Evolutionary conservation across 2,888 invertebrate genomes (phyloP), one percentile per base, ranked within the genome.

Genomic region (Pecten maximus): DNA sequence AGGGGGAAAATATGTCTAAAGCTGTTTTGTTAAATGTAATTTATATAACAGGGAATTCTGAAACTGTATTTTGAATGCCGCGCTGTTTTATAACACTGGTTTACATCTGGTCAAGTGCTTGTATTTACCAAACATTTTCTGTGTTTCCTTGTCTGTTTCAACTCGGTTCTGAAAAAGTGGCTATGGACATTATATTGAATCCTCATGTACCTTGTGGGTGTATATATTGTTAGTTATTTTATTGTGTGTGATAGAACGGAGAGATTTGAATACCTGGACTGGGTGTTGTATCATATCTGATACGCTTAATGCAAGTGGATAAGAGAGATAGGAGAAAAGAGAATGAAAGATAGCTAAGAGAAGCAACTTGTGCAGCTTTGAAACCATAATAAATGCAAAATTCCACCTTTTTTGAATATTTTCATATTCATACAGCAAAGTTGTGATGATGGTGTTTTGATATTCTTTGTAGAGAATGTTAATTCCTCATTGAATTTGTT

Each of bases 161-260:
- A 44, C 44, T 44, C 12, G 44, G 44, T 44, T 44, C 4, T 12
- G 12, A 4, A 44, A 44, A 44, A 44, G 44, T 44, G 44, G 44
- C 44, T 12, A 4, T 8, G 12, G 44, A 44, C 44, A 8, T 4
- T 8, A 44, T 44, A 44, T 44, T 8, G 44, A 44, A n/a, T n/a
- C 44, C 3, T 50, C 19, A 50, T 50, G 50, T 50, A 8, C 12
- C 19, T 50, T 74, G 50, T 54, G 50, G 60, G 60, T 74, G 60
- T 74, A 74, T 4, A 74, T 74, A n/a, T 74, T 74, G 60, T 74
- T 74, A 28, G 60, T 28, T 74, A n/a, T 28, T 74, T 74, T 74
- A 74, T 74, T 28, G n/a, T 28, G n/a, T 8, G 6, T 74, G 60
- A 16, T 74, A n/a, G 35, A 35, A 35, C 35, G 28, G 74, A 74